Percentiles rank a stretch among this genome's conserved stretches.
Conservation (phyloP, 2,888 invertebrate species). For the Automeris io region DNA sequence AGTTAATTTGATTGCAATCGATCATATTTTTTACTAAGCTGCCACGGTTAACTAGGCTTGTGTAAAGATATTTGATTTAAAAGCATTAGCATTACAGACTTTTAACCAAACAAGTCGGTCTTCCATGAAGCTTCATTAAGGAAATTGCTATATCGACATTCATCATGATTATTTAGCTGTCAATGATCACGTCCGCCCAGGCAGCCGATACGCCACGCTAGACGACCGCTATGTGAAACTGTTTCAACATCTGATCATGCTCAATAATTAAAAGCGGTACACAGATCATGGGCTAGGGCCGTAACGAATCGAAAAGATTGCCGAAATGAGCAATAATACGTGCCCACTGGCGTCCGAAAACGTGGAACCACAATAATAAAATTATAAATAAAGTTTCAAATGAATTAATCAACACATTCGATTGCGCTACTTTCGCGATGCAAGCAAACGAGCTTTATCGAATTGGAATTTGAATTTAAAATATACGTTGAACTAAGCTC, state of each 20-base stretch:
- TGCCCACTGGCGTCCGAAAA: slow-evolving; percentile 21
- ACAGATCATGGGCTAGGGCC: slow-evolving; percentile 30
- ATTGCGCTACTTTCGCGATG: slow-evolving; percentile 5
- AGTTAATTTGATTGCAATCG: slow-evolving; percentile 29
- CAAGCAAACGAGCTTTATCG: not conserved
- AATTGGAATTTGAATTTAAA: not conserved
- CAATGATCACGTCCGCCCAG: slow-evolving; percentile 34
- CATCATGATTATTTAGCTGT: slow-evolving; percentile 50
- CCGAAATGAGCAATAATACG: slow-evolving; percentile 40
- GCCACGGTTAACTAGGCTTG: slow-evolving; percentile 40
- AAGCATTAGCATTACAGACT: slow-evolving; percentile 44
- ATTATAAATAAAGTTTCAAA: slow-evolving; percentile 19
- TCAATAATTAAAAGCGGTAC: slow-evolving; percentile 44
- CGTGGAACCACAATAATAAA: slow-evolving; percentile 18
- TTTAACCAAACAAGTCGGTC: slow-evolving; percentile 45
- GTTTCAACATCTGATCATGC: slow-evolving; percentile 15
- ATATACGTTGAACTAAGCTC: not conserved
- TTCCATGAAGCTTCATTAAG: slow-evolving; percentile 51
- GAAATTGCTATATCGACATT: slow-evolving; percentile 46
- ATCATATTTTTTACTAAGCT: slow-evolving; percentile 37
- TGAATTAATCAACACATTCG: slow-evolving; percentile 8
- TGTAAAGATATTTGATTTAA: slow-evolving; percentile 29
- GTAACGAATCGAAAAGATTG: slow-evolving; percentile 44
- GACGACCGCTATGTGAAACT: not conserved
- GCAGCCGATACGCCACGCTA: slow-evolving; percentile 11